These are phyloP conservation scores for Centroberyx gerrardi DNA, from an alignment of 2,797 vertebrate genomes.

Conservation along the genomic window DNA sequence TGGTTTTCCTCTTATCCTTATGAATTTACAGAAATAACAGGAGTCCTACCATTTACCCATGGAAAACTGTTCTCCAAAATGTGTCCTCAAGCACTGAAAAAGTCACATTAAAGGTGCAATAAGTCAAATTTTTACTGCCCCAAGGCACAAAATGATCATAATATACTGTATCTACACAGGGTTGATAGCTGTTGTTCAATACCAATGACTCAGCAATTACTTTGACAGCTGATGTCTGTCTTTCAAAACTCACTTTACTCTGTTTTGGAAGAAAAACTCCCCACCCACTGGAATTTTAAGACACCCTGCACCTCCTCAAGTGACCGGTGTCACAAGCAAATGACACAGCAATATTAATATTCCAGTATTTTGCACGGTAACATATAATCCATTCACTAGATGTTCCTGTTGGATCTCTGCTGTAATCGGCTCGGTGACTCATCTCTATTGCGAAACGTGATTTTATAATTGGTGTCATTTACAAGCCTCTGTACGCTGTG, in stretches of 20 bases:
- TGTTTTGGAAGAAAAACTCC: too few species aligned
- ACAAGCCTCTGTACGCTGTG: neutral
- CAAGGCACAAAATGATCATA: too few species aligned
- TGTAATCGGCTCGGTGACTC: neutral
- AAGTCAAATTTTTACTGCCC: too few species aligned
- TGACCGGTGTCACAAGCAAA: too few species aligned
- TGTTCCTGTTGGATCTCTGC: conserved; percentile 2
- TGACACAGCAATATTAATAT: neutral
- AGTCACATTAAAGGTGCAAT: too few species aligned
- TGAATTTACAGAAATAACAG: neutral
- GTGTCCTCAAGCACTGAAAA: neutral
- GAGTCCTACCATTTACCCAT: neutral
- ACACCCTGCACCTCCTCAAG: too few species aligned
- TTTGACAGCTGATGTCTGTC: too few species aligned
- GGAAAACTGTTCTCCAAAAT: neutral
- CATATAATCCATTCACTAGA: neutral
- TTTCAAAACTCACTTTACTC: too few species aligned
- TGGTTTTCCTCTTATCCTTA: neutral
- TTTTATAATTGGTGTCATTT: conserved; percentile 18
- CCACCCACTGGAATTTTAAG: too few species aligned
- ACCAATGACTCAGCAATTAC: too few species aligned
- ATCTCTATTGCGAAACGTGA: conserved; percentile 14
- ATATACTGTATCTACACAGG: too few species aligned
- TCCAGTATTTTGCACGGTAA: neutral
- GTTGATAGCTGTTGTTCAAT: too few species aligned